A percentile compares a stretch with the other conserved stretches of the same genome.
phyloP scores from a whole-genome alignment of 2,888 invertebrate species.

The Dryobota labecula region DNA sequence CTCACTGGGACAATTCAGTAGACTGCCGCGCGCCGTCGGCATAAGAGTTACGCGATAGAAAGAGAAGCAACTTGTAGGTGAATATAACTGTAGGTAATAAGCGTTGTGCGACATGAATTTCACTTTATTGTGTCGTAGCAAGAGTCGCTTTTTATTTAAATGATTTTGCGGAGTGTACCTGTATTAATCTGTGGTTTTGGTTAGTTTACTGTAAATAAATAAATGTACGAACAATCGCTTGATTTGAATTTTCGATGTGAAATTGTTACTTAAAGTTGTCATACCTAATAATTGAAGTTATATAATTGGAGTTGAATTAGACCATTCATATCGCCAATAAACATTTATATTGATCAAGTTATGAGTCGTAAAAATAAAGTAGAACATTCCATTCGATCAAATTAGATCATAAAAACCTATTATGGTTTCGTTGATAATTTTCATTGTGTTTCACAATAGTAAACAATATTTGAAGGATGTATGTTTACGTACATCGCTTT shows the following conservation, averaged over 20 bases:
- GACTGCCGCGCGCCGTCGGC: too few relatives aligned
- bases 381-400: conserved; percentile 35
- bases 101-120: too few relatives aligned
- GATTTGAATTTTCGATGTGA: background rate
- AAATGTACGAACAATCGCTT: background rate
- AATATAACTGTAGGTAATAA: too few relatives aligned
- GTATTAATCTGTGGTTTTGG: too few relatives aligned
- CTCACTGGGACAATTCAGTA: too few relatives aligned
- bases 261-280: background rate
- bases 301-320: conserved; percentile 31
- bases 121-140: too few relatives aligned
- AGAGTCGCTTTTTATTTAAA: too few relatives aligned
- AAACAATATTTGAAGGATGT: conserved; percentile 6
- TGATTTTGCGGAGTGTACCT: too few relatives aligned
- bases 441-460: conserved; percentile 25
- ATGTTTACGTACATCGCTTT: background rate
- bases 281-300: conserved; percentile 13
- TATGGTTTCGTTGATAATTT: conserved; percentile 24
- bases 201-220: too few relatives aligned
- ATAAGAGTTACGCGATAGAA: too few relatives aligned
- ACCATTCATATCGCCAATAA: conserved; percentile 34
- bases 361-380: conserved; percentile 41
- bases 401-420: conserved; percentile 47
- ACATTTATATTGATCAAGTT: conserved; percentile 41
- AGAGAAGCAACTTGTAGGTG: too few relatives aligned